Evolutionary conservation across 2,797 vertebrate genomes (phyloP).

Genomic region (Liasis olivaceus): DNA sequence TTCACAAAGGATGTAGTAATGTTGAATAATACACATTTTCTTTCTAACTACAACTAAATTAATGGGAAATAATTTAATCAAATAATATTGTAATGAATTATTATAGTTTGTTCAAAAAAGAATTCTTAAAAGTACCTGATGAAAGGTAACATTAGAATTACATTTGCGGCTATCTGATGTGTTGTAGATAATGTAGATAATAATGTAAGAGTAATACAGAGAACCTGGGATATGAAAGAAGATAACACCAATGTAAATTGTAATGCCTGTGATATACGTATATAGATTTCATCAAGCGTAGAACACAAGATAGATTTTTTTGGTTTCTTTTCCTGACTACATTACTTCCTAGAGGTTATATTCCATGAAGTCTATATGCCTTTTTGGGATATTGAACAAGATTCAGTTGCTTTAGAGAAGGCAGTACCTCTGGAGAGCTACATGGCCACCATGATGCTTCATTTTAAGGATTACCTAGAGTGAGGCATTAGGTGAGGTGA

Average conservation of each 20-base stretch:
- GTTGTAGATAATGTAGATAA: neutral
- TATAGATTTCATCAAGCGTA: too few species aligned
- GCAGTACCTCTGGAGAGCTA: neutral
- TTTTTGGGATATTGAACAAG: neutral
- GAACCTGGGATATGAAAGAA: neutral
- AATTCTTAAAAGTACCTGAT: neutral
- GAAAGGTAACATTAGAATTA: neutral
- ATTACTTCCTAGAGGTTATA: neutral
- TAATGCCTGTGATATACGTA: neutral
- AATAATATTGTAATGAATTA: neutral
- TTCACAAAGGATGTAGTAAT: neutral
- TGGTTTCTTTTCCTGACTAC: neutral
- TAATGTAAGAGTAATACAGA: neutral
- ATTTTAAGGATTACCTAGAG: neutral
- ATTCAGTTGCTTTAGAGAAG: neutral
- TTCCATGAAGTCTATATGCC: neutral
- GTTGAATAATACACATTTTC: neutral
- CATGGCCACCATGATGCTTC: neutral
- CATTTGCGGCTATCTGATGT: neutral
- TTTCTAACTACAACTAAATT: neutral
- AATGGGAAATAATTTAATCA: neutral
- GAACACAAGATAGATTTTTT: neutral
- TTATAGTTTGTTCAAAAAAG: neutral
- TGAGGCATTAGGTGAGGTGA: neutral
- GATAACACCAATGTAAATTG: neutral